phyloP scores from a whole-genome alignment of 2,113 vertebrate genomes.

The Semicossyphus pulcher region DNA sequence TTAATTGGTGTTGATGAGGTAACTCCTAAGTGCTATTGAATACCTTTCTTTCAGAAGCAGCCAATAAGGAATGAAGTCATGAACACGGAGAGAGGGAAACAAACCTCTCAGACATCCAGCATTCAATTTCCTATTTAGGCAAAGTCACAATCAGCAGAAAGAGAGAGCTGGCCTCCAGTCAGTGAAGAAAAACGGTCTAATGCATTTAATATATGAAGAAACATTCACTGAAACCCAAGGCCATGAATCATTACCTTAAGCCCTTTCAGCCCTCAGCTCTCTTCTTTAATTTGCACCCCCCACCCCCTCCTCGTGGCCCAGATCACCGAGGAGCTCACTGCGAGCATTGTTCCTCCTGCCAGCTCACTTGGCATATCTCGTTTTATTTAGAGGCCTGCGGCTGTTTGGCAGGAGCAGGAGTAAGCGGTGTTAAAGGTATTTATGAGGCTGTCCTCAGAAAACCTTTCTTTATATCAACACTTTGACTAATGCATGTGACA shows the following conservation, averaged over 20 bases:
- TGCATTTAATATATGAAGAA: constrained; percentile 67
- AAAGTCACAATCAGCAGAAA: constrained; percentile 63
- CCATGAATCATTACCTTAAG: constrained; percentile 71
- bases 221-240: constrained; percentile 51
- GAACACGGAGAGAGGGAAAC: constrained; percentile 16
- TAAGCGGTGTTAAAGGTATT: constrained; percentile 73
- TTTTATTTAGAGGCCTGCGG: constrained; percentile 69
- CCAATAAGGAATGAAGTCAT: constrained; percentile 41
- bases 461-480: constrained; percentile 72
- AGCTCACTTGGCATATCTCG: constrained; percentile 73
- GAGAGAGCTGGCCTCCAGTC: constrained; percentile 40
- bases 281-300: constrained; percentile 49
- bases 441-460: constrained; percentile 79
- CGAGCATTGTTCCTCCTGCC: constrained; percentile 77
- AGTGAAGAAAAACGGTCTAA: constrained; percentile 19
- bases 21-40: constrained; percentile 29
- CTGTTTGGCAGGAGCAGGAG: constrained; percentile 68
- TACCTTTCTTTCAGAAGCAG: constrained; percentile 34
- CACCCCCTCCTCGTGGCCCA: constrained; percentile 43
- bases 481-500: constrained; percentile 72
- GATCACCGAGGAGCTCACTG: constrained; percentile 74
- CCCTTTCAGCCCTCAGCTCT: constrained; percentile 41
- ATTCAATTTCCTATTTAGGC: constrained; percentile 41
- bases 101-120: constrained; percentile 3
- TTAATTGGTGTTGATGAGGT: constrained; percentile 33